Base-by-base conservation (phyloP, 2,888 invertebrate genomes). In the Perdita meconis region DNA sequence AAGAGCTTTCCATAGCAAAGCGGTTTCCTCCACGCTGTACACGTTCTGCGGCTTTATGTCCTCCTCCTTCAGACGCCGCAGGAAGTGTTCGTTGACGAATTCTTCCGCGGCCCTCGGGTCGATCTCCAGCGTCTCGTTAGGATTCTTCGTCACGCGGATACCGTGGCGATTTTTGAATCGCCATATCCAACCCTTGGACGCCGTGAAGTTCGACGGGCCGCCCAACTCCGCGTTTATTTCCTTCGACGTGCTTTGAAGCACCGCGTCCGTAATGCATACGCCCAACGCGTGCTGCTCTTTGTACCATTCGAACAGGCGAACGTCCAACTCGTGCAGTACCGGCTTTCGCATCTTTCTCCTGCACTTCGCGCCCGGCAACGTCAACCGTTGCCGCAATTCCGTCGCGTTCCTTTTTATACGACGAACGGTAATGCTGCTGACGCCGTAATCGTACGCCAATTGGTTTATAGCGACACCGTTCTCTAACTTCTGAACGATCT, bases 111-210 rank as follows among this genome's bases (percentile, higher is more conserved):
- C 22, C 19, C 30, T 30, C 6, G 47, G 3, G 22, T 47, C 47
- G 16, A 19, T 16, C 12, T 22, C 22, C 1, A 22, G 10, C 16
- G 10, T 47, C 47, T 47, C 47, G 22, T 2, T 19, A 10, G 19
- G 47, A 10, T 16, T 10, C 3, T 47, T 19, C 10, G 10, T 10
- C 22, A 47, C 3, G 1, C 47, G 19, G 19, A 47, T 47, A 19
- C 19, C 47, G 47, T 47, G 22, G 22, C 47, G 47, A 19, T 47
- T 47, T 10, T 47, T 47, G 10, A 47, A 47, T 19, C 47, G 16
- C 47, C 47, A 47, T 22, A 47, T 47, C 47, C 47, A 47, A 19
- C 47, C 47, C 3, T 47, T 47, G 10, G 47, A 47, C 8, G 47
- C 47, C 10, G 47, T 16, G 47, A 47, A 47, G 10, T 16, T 47